Evolutionary conservation across 1,140 invertebrate genomes (phyloP).

Genomic region (Ooceraea biroi): DNA sequence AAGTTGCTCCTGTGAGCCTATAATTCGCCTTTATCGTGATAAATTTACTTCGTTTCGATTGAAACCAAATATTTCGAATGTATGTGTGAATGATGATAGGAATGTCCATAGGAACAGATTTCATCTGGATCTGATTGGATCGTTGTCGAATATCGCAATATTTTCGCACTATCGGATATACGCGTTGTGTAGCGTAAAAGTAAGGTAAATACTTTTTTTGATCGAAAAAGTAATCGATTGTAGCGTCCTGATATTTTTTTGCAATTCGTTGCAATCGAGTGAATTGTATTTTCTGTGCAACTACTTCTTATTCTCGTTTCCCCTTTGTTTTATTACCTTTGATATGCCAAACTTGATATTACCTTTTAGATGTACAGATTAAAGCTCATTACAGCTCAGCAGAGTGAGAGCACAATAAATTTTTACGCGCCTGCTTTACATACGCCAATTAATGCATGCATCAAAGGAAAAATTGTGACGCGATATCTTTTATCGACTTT

Average conservation of each 20-base stretch:
- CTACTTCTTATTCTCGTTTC: not conserved
- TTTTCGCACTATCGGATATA: constrained; percentile 37
- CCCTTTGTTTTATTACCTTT: too few species aligned
- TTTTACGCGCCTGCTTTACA: not conserved
- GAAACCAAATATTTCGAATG: constrained; percentile 38
- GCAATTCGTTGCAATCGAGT: not conserved
- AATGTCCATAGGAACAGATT: not conserved
- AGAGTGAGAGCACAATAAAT: too few species aligned
- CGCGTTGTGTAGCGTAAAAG: not conserved
- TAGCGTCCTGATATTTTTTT: not conserved
- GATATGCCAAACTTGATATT: not conserved
- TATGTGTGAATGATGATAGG: not conserved
- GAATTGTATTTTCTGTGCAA: not conserved
- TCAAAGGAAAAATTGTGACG: not conserved
- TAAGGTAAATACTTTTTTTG: not conserved
- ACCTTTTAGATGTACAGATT: too few species aligned
- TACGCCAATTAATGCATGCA: not conserved
- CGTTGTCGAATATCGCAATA: constrained; percentile 17
- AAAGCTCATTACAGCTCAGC: too few species aligned
- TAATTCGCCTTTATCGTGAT: constrained; percentile 31
- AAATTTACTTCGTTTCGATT: constrained; percentile 45
- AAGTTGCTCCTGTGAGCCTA: not conserved
- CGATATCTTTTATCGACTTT: not conserved
- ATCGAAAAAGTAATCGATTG: not conserved
- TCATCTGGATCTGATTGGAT: constrained; percentile 43